Percentiles rank a stretch among this genome's conserved stretches.
Conservation (phyloP, 2,113 vertebrate species). For the Chamaea fasciata region DNA sequence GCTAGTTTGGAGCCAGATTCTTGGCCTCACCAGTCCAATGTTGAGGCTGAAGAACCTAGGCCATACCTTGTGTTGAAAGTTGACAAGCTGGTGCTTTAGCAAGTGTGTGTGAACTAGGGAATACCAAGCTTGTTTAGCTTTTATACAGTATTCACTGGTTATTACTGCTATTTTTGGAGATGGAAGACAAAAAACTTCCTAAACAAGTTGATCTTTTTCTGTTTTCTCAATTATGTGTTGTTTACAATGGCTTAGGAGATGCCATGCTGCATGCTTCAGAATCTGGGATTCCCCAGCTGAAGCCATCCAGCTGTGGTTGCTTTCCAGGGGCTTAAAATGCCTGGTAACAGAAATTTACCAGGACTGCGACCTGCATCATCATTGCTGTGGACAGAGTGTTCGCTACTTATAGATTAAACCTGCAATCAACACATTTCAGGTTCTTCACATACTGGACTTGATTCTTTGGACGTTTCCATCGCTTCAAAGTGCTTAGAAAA, state of each 20-base stretch:
- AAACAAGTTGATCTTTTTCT: not conserved
- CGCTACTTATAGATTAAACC: not conserved
- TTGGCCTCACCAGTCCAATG: not conserved
- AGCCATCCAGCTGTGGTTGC: not conserved
- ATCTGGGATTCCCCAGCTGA: not conserved
- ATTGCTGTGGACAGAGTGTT: not conserved
- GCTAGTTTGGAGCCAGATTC: not conserved
- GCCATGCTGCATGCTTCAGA: not conserved
- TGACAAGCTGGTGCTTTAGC: not conserved
- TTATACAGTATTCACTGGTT: not conserved
- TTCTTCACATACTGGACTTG: not conserved
- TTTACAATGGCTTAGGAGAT: not conserved
- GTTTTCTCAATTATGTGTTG: not conserved
- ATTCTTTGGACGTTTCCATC: not conserved
- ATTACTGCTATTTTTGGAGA: not conserved
- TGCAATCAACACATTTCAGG: not conserved
- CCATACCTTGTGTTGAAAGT: not conserved
- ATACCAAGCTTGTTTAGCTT: not conserved
- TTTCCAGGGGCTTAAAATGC: not conserved
- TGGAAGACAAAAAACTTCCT: not conserved
- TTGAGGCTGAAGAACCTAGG: not conserved
- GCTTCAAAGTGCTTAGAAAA: not conserved
- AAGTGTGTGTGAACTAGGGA: not conserved
- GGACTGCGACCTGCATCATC: rapidly evolving
- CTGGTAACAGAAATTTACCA: not conserved